Evolutionary conservation across 2,888 invertebrate species (phyloP), one percentile per base, ranked within the genome.

Genomic region (Pristionchus fissidentatus): DNA sequence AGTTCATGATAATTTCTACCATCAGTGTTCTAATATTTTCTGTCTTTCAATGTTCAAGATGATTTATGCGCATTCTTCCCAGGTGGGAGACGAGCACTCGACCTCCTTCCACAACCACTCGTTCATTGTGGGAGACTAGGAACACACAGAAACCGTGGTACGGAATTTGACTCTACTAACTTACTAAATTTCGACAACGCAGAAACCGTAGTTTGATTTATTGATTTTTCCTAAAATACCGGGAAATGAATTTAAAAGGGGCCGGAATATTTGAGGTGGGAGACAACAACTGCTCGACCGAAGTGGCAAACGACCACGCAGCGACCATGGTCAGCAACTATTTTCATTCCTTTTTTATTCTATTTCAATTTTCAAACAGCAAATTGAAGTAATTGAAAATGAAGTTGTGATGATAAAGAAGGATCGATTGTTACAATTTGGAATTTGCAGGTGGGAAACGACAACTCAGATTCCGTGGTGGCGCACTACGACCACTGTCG

Each of bases 361-460:
- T n/a, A n/a, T n/a, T n/a, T n/a, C n/a, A n/a, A n/a, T n/a, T n/a
- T n/a, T n/a, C n/a, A n/a, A n/a, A n/a, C n/a, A n/a, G n/a, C n/a
- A n/a, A n/a, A n/a, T n/a, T n/a, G n/a, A n/a, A n/a, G n/a, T n/a
- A n/a, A n/a, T n/a, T n/a, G n/a, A n/a, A n/a, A n/a, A n/a, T n/a
- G n/a, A n/a, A n/a, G n/a, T n/a, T n/a, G n/a, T n/a, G n/a, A n/a
- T n/a, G n/a, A n/a, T n/a, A n/a, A n/a, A n/a, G n/a, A n/a, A n/a
- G n/a, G n/a, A n/a, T n/a, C n/a, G n/a, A n/a, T n/a, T n/a, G n/a
- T n/a, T n/a, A 38, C 4, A 41, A 73, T 41, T 8, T 22, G 4
- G 62, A 4, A 38, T 41, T 55, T 77, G 7, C 41, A 79, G 79
- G 79, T 79, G 57, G 57, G 79, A 79, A 57, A 79, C 57, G 55